Evolutionary conservation across 2,113 vertebrate genomes (phyloP).

Genomic region (Eidolon helvum): DNA sequence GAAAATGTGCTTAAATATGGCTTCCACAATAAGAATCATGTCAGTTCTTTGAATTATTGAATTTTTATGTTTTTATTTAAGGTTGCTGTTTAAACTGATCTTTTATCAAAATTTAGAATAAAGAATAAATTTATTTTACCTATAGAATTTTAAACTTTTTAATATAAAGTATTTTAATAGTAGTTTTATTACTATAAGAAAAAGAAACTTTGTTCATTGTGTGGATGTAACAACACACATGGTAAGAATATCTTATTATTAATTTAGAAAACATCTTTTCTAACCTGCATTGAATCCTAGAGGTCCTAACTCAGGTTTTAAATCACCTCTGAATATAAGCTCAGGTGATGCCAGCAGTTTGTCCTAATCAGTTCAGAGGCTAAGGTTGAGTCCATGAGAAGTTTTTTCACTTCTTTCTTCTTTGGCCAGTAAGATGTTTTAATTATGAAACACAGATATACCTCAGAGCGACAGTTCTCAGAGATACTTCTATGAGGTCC

Average conservation of each 20-base stretch:
- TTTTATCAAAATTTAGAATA: background rate
- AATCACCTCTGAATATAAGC: background rate
- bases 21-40: background rate
- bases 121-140: slow-evolving; percentile 21
- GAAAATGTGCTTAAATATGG: slow-evolving; percentile 32
- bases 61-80: background rate
- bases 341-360: background rate
- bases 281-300: background rate
- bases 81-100: background rate
- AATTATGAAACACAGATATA: background rate
- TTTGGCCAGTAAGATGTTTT: background rate
- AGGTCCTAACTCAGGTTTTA: background rate
- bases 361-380: background rate
- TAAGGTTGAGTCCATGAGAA: background rate
- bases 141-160: slow-evolving; percentile 8
- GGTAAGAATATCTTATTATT: background rate
- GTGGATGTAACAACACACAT: background rate
- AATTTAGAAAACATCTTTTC: background rate
- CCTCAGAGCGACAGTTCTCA: background rate
- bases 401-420: background rate
- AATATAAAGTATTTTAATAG: background rate
- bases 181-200: background rate
- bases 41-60: slow-evolving; percentile 13
- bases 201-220: background rate
- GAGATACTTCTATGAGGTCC: background rate